Evolutionary conservation across 2,888 invertebrate genomes (phyloP).

Genomic region (Tipula helvola): DNA sequence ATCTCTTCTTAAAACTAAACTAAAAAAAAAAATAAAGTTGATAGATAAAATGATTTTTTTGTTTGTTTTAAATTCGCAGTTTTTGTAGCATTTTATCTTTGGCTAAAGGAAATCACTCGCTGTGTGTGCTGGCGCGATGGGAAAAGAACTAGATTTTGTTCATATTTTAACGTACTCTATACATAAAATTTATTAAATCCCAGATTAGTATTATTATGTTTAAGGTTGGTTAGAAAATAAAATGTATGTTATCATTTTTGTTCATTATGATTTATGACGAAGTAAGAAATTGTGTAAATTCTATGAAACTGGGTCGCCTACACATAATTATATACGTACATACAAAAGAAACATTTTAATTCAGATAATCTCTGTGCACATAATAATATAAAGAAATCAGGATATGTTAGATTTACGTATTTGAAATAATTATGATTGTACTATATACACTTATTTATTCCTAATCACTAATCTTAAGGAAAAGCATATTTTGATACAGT

Average conservation of each 20-base stretch:
- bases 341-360: background rate
- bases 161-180: background rate
- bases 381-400: background rate
- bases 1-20: background rate
- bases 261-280: background rate
- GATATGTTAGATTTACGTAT: background rate
- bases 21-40: background rate
- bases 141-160: background rate
- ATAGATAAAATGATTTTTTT: background rate
- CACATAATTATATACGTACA: background rate
- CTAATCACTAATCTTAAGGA: background rate
- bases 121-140: background rate
- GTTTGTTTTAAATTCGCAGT: background rate
- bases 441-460: background rate
- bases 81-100: background rate
- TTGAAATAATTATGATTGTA: background rate
- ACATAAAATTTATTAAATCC: background rate
- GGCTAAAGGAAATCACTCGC: background rate
- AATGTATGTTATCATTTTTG: background rate
- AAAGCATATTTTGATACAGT: background rate
- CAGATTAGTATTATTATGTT: background rate
- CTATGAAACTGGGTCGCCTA: background rate
- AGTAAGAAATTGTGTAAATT: background rate
- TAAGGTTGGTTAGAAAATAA: background rate
- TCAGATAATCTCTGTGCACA: background rate